Percentiles rank a stretch among this genome's conserved stretches.
phyloP scores from a whole-genome alignment of 2,113 vertebrate genomes.

The Carlito syrichta region DNA sequence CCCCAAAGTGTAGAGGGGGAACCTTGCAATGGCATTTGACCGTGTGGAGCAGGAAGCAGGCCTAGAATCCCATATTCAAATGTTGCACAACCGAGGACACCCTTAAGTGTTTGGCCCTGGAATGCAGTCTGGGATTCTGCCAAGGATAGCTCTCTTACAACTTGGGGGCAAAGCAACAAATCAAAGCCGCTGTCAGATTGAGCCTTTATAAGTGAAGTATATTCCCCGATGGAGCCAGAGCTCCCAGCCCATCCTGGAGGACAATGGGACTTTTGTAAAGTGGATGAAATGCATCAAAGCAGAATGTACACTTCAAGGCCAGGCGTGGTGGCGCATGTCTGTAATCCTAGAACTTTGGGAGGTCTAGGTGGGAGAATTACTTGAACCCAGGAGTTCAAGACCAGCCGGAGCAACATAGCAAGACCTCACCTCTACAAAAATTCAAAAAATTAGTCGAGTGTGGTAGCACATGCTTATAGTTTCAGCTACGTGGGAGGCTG shows the following conservation, averaged over 20 bases:
- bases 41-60: neutral
- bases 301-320: neutral
- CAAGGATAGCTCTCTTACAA: neutral
- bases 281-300: neutral
- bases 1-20: neutral
- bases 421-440: neutral
- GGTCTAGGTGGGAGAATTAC: neutral
- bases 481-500: neutral
- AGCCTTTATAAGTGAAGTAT: neutral
- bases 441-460: neutral
- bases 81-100: neutral
- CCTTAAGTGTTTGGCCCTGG: slow-evolving; percentile 20
- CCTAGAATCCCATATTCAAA: neutral
- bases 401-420: neutral
- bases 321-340: neutral
- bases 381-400: neutral
- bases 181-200: slow-evolving; percentile 35
- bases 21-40: neutral
- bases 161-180: slow-evolving; percentile 32
- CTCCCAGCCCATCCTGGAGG: neutral
- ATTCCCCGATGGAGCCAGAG: neutral
- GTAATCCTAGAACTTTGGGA: neutral
- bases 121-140: slow-evolving; percentile 38
- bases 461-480: neutral
- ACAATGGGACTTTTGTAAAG: neutral